These are phyloP conservation scores for Alectura lathami DNA, from an alignment of 2,113 vertebrate genomes.

Conservation along the genomic window DNA sequence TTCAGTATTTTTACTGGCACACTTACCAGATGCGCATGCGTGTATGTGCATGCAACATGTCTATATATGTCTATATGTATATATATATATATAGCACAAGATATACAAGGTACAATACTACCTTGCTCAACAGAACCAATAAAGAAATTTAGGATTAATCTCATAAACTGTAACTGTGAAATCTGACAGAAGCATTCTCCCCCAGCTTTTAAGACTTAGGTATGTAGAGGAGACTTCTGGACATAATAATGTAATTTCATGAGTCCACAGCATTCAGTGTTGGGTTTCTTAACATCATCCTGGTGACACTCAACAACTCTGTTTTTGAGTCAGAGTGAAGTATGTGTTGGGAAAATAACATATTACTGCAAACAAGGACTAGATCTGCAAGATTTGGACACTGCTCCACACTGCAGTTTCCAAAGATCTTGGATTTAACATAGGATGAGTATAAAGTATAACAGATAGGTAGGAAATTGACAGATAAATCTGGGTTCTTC, in stretches of 20 bases:
- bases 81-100: background rate
- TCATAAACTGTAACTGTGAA: background rate
- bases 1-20: background rate
- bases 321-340: background rate
- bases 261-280: background rate
- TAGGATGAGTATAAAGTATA: background rate
- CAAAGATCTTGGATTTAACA: background rate
- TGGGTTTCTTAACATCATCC: background rate
- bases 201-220: background rate
- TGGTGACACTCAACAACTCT: background rate
- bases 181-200: background rate
- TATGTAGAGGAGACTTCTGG: background rate
- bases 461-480: background rate
- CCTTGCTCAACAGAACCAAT: background rate
- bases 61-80: background rate
- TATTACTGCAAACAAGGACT: background rate
- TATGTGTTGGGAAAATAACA: background rate
- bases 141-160: background rate
- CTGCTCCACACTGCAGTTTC: background rate
- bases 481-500: background rate
- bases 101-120: background rate
- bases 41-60: background rate
- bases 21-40: background rate
- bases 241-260: background rate
- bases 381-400: background rate